Base-by-base conservation (phyloP, 2,888 invertebrate species). In the Pachydiplax longipennis region DNA sequence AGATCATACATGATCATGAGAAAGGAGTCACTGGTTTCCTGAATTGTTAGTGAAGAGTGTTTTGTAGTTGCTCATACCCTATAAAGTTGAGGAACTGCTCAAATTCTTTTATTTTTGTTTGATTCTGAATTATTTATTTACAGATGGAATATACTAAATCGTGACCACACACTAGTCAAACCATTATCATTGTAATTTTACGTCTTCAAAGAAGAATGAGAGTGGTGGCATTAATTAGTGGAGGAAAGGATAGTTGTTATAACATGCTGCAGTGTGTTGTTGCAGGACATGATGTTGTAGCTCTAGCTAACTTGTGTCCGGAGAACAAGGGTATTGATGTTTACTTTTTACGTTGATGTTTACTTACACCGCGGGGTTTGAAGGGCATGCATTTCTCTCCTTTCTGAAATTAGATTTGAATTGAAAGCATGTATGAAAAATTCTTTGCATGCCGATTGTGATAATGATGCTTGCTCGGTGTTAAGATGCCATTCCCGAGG, bases 231-330 rank as follows among this genome's bases (percentile, higher is more conserved):
- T 95, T 98, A 94, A 96, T 98, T 92, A 99, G 99, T 95, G 99
- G 99, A 93, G 99, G 99, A 92, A 99, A 99, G 95, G 99, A 99
- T 95, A 99, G 99, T 95, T 99, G 98, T 95, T 99, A 98, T 95
- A 99, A 99, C 94, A 97, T 99, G 97, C 97, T 99, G 97, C 98
- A 99, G 95, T 99, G 99, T 95, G 96, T 98, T 92, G 97, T 97
- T 92, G 98, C 98, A 93, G 99, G 99, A 90, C 99, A 99, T 95
- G 96, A 97, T 93, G 97, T 99, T 93, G 98, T 99, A 91, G 99
- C 99, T 73, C 95, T 99, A 93, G 99, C 99, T 92, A 99, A 99
- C 95, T 96, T 99, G 93, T 96, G 97, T 94, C 99, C 99, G 92
- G 95, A 95, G 94, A 96, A 95, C 94, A 96, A 96, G 96, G 97